phyloP scores from a whole-genome alignment of 2,113 vertebrate species.

The Nyctibius bracteatus region DNA sequence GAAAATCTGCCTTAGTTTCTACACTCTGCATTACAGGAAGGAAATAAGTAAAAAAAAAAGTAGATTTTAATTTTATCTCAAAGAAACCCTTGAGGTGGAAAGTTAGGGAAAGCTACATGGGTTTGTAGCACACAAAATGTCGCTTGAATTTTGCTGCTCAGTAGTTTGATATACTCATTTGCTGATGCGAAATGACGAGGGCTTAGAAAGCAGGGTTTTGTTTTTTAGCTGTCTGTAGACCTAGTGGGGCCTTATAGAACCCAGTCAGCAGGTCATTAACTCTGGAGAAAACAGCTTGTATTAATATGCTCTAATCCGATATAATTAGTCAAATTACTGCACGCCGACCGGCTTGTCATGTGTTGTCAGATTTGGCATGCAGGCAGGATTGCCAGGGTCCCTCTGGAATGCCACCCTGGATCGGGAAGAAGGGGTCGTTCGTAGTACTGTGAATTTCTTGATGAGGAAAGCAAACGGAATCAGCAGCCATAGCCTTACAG shows the following conservation, averaged over 20 bases:
- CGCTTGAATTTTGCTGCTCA: conserved; percentile 80
- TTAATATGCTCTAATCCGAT: conserved; percentile 99
- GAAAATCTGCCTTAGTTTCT: background rate
- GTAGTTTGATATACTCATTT: conserved; percentile 84
- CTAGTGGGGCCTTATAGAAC: conserved; percentile 78
- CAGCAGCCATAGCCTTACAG: conserved; percentile 27
- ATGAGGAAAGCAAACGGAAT: conserved; percentile 56
- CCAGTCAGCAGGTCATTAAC: conserved; percentile 91
- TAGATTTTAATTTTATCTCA: conserved; percentile 78
- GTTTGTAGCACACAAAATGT: conserved; percentile 77
- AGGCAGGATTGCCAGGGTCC: conserved; percentile 80
- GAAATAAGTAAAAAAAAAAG: conserved; percentile 43
- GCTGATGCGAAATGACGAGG: conserved; percentile 82
- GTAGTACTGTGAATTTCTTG: conserved; percentile 65
- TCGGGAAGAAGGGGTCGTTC: conserved; percentile 71
- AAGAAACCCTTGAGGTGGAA: conserved; percentile 80
- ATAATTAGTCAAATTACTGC: conserved; percentile 99
- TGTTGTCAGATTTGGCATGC: conserved; percentile 93
- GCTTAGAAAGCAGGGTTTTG: conserved; percentile 83
- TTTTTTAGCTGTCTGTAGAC: conserved; percentile 80
- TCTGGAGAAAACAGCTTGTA: conserved; percentile 98
- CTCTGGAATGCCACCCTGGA: conserved; percentile 83
- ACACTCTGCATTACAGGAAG: conserved; percentile 19
- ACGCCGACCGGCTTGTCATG: conserved; percentile 91
- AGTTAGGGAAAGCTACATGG: conserved; percentile 70